phyloP scores from a whole-genome alignment of 1,140 invertebrate genomes.

The Achatina immaculata region DNA sequence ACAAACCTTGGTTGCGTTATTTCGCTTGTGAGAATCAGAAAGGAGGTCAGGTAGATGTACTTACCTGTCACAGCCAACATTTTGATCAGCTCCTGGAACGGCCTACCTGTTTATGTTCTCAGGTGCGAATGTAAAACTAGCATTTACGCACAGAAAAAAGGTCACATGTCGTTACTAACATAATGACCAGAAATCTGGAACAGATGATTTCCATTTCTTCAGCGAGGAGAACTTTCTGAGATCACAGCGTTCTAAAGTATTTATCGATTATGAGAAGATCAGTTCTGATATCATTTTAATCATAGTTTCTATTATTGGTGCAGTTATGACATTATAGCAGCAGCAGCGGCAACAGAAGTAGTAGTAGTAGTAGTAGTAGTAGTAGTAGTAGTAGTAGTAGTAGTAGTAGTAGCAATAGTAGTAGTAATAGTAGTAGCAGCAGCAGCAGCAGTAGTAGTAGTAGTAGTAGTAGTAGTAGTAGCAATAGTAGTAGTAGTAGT shows the following conservation, averaged over 20 bases:
- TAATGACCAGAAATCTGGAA: too few species aligned
- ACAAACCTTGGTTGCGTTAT: not conserved
- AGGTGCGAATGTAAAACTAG: not conserved
- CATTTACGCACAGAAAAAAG: not conserved
- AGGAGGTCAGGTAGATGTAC: not conserved
- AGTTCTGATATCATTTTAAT: too few species aligned
- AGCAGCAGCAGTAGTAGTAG: slow-evolving; percentile 39
- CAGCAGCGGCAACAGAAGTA: not conserved
- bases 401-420: slow-evolving; percentile 20
- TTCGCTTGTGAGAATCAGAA: not conserved
- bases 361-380: slow-evolving; percentile 19
- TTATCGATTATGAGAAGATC: too few species aligned
- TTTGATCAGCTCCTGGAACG: too few species aligned
- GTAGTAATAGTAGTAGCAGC: slow-evolving; percentile 34
- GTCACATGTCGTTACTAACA: too few species aligned
- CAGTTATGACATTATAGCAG: too few species aligned
- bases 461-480: slow-evolving; percentile 41
- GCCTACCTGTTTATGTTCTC: not conserved
- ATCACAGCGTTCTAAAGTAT: too few species aligned
- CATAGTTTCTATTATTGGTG: too few species aligned
- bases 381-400: slow-evolving; percentile 13
- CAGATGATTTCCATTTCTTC: too few species aligned
- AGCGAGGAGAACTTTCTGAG: too few species aligned
- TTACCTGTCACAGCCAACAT: not conserved
- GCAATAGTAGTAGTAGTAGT: slow-evolving; percentile 40